Evolutionary conservation across 2,113 vertebrate genomes (phyloP).

Genomic region (Cebidichthys violaceus): DNA sequence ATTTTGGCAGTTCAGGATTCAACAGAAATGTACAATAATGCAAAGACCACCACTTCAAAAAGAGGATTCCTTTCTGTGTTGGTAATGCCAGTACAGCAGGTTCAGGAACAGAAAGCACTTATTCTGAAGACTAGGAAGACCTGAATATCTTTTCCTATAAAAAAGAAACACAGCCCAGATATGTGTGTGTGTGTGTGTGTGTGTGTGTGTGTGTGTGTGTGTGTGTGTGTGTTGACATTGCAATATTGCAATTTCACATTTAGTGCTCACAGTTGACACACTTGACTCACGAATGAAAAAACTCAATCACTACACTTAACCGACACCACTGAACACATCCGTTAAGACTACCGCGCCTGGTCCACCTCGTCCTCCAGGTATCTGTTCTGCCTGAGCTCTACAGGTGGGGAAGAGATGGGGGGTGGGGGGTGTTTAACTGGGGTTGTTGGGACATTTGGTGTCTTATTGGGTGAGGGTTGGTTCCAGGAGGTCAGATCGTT

Average conservation of each 20-base stretch:
- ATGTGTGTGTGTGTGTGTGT: conserved; percentile 84
- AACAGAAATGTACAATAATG: conserved; percentile 78
- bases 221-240: conserved; percentile 84
- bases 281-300: conserved; percentile 88
- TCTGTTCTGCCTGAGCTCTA: conserved; percentile 53
- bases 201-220: conserved; percentile 84
- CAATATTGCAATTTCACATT: conserved; percentile 91
- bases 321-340: conserved; percentile 87
- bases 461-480: neutral
- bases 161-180: conserved; percentile 82
- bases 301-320: conserved; percentile 92
- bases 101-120: conserved; percentile 94
- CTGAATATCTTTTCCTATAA: conserved; percentile 86
- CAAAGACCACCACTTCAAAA: conserved; percentile 76
- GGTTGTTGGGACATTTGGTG: neutral
- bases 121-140: conserved; percentile 88
- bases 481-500: neutral
- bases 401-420: neutral
- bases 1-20: conserved; percentile 86
- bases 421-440: neutral
- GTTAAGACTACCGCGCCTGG: conserved; percentile 89
- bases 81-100: conserved; percentile 94
- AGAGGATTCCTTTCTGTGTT: conserved; percentile 81
- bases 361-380: conserved; percentile 81
- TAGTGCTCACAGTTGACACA: conserved; percentile 93